Evolutionary conservation across 2,113 vertebrate genomes (phyloP).

Genomic region (Cyphomyrus discorhynchus): DNA sequence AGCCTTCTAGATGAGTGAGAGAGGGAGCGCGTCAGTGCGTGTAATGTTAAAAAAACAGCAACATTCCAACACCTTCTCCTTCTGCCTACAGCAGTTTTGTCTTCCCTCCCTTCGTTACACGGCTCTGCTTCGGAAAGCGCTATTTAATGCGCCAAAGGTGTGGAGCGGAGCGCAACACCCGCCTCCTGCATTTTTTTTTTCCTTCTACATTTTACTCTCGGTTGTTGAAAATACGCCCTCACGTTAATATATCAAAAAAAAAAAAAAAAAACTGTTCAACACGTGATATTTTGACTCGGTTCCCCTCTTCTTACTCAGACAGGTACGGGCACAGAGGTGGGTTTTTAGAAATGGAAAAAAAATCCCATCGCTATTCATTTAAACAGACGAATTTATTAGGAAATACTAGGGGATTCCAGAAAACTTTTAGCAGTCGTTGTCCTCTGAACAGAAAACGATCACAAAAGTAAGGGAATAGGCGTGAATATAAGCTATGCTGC

Average conservation of each 20-base stretch:
- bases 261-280: neutral
- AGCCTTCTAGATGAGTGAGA: neutral
- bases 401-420: neutral
- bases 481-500: neutral
- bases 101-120: conserved; percentile 55
- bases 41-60: conserved; percentile 69
- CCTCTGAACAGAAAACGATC: neutral
- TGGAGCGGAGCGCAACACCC: neutral
- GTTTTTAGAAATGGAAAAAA: neutral
- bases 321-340: neutral
- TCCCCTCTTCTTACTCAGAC: neutral
- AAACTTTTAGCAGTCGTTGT: neutral
- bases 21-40: conserved; percentile 13
- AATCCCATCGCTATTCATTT: neutral
- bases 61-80: conserved; percentile 62
- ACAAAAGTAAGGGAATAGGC: neutral
- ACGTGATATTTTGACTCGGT: neutral
- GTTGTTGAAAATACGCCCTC: neutral
- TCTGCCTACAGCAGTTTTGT: conserved; percentile 54
- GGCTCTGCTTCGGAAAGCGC: conserved; percentile 41
- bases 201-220: neutral
- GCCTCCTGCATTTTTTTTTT: neutral
- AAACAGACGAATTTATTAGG: neutral
- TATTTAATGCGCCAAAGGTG: conserved; percentile 12
- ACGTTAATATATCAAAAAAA: neutral